Conservation (phyloP, 2,113 vertebrate genomes). For the Colossoma macropomum region DNA sequence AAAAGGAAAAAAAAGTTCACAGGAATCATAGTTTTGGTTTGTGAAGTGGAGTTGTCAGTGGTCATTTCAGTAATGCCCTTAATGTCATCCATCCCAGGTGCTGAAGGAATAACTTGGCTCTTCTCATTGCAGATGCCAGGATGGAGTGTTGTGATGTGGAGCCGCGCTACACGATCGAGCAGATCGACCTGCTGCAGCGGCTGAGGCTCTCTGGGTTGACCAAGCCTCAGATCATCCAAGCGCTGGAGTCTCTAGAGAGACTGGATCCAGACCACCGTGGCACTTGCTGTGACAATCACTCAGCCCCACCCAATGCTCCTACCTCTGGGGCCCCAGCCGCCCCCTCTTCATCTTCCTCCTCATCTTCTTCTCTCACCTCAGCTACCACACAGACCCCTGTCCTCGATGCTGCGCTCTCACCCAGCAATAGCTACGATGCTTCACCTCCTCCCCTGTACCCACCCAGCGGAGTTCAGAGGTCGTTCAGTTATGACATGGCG, state of each 20-base stretch:
- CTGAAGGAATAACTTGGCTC: slow-evolving; percentile 25
- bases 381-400: slow-evolving; percentile 83
- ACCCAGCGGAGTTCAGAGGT: slow-evolving; percentile 73
- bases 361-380: slow-evolving; percentile 79
- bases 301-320: slow-evolving; percentile 60
- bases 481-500: slow-evolving; percentile 80
- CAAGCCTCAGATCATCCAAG: slow-evolving; percentile 84
- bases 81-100: background rate
- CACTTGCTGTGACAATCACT: slow-evolving; percentile 72
- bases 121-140: slow-evolving; percentile 68
- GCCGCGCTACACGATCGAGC: slow-evolving; percentile 85
- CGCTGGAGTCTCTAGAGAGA: slow-evolving; percentile 82
- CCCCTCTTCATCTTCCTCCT: slow-evolving; percentile 77
- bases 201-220: slow-evolving; percentile 82
- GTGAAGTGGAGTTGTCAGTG: too few relatives aligned
- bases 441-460: slow-evolving; percentile 82
- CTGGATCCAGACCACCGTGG: slow-evolving; percentile 79
- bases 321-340: slow-evolving; percentile 63
- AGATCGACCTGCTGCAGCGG: slow-evolving; percentile 84
- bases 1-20: too few relatives aligned
- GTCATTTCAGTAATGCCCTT: background rate
- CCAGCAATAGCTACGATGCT: slow-evolving; percentile 83
- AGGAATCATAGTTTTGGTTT: too few relatives aligned
- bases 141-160: slow-evolving; percentile 82
- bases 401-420: slow-evolving; percentile 78